These are phyloP conservation scores for Cheiracanthium punctorium DNA, from an alignment of 2,888 invertebrate species.

Conservation along the genomic window DNA sequence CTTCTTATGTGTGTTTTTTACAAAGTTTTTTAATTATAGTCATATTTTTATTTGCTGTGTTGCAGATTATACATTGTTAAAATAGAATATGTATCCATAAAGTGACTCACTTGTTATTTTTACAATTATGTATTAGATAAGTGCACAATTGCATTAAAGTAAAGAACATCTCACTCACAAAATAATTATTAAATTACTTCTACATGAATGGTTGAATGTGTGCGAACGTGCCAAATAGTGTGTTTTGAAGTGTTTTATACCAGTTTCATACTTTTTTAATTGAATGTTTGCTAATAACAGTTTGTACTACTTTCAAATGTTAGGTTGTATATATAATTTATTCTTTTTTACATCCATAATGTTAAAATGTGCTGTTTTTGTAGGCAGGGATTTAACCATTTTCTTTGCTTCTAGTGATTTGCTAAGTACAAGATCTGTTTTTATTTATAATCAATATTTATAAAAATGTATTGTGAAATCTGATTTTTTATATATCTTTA, in stretches of 20 bases:
- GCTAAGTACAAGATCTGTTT: constrained; percentile 14
- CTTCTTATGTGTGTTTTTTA: too few species aligned
- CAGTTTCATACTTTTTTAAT: background rate
- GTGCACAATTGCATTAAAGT: too few species aligned
- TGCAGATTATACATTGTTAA: too few species aligned
- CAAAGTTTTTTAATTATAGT: too few species aligned
- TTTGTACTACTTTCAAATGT: background rate
- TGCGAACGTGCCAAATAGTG: constrained; percentile 44
- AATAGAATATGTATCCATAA: too few species aligned
- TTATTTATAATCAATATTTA: background rate
- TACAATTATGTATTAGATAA: too few species aligned
- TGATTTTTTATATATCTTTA: background rate
- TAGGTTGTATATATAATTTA: background rate
- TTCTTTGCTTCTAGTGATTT: constrained; percentile 13
- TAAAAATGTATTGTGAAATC: background rate
- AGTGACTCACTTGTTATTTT: too few species aligned
- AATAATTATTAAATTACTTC: too few species aligned
- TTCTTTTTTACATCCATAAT: background rate
- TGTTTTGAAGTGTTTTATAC: background rate
- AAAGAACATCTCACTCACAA: too few species aligned
- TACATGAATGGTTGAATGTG: constrained; percentile 26
- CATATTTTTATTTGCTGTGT: too few species aligned
- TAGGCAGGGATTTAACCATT: background rate
- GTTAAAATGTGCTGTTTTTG: background rate
- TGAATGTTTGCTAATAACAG: background rate